These are phyloP conservation scores for Mormyrus hasselquistii DNA, from an alignment of 2,797 vertebrate genomes.

Conservation along the genomic window DNA sequence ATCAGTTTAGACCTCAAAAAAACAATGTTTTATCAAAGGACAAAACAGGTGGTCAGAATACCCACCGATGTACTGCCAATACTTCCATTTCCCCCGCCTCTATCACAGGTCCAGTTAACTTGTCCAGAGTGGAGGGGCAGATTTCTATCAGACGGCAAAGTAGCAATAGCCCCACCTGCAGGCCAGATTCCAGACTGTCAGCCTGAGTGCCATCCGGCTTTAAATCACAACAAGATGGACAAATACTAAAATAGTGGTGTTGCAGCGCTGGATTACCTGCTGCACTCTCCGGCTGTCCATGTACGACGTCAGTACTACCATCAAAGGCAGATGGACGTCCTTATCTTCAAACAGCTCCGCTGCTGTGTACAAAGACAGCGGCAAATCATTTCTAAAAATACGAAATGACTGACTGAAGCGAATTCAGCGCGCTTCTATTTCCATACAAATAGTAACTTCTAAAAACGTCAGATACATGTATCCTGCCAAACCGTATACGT, in stretches of 20 bases:
- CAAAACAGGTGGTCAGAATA: conserved; percentile 34
- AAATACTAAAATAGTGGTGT: not conserved
- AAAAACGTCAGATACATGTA: not conserved
- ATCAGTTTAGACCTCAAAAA: not conserved
- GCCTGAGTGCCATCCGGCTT: not conserved
- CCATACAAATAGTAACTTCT: not conserved
- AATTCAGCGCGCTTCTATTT: not conserved
- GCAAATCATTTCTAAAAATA: not conserved
- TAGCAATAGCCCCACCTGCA: conserved; percentile 83
- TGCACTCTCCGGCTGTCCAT: conserved; percentile 69
- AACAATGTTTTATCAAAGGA: not conserved
- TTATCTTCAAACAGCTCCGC: conserved; percentile 73
- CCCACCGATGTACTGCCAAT: conserved; percentile 84
- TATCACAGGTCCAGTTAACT: conserved; percentile 63
- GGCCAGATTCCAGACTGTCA: conserved; percentile 30
- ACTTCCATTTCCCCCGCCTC: conserved; percentile 72
- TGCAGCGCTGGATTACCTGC: conserved; percentile 64
- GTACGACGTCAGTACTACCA: conserved; percentile 72
- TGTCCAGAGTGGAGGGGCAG: conserved; percentile 71
- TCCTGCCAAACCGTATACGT: not conserved
- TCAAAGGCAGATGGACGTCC: conserved; percentile 71
- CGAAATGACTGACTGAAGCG: not conserved
- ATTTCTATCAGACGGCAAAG: conserved; percentile 85
- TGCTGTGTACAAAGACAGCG: conserved; percentile 48
- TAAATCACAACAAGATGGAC: not conserved